phyloP scores from a whole-genome alignment of 2,113 vertebrate species.

The Gymnocephalus cernua region DNA sequence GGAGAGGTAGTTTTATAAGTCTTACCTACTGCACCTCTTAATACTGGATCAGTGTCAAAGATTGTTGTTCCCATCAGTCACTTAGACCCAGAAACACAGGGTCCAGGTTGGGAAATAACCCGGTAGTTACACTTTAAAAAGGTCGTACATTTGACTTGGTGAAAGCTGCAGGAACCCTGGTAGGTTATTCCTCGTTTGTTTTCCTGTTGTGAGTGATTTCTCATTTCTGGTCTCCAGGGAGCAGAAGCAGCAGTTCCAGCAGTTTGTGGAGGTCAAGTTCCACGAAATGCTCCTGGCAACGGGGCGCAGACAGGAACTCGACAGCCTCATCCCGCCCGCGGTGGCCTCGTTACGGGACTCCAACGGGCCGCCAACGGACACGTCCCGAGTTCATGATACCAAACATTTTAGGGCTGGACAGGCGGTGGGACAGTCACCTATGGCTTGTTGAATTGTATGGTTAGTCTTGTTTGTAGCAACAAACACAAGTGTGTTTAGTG shows the following conservation, averaged over 20 bases:
- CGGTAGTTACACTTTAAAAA: too few species aligned
- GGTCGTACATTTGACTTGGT: too few species aligned
- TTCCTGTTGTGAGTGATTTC: neutral
- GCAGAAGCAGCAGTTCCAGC: slow-evolving; percentile 90
- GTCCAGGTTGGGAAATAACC: too few species aligned
- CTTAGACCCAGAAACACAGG: too few species aligned
- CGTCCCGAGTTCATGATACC: neutral
- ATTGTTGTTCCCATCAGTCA: too few species aligned
- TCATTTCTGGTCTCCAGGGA: slow-evolving; percentile 81
- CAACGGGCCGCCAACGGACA: neutral
- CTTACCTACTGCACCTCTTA: too few species aligned
- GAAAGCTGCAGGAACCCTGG: too few species aligned
- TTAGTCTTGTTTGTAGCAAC: neutral
- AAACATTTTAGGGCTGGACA: slow-evolving; percentile 72
- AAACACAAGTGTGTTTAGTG: neutral
- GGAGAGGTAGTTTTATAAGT: too few species aligned
- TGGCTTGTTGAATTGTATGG: slow-evolving; percentile 54
- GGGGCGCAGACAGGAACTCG: slow-evolving; percentile 91
- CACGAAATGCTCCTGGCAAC: slow-evolving; percentile 92
- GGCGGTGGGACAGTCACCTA: slow-evolving; percentile 72
- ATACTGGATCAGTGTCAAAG: too few species aligned
- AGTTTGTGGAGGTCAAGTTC: slow-evolving; percentile 92
- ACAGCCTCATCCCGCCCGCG: slow-evolving; percentile 88
- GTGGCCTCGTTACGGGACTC: slow-evolving; percentile 32
- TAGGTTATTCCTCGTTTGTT: neutral